phyloP scores from a whole-genome alignment of 2,888 invertebrate species.

The Dryococelus australis region DNA sequence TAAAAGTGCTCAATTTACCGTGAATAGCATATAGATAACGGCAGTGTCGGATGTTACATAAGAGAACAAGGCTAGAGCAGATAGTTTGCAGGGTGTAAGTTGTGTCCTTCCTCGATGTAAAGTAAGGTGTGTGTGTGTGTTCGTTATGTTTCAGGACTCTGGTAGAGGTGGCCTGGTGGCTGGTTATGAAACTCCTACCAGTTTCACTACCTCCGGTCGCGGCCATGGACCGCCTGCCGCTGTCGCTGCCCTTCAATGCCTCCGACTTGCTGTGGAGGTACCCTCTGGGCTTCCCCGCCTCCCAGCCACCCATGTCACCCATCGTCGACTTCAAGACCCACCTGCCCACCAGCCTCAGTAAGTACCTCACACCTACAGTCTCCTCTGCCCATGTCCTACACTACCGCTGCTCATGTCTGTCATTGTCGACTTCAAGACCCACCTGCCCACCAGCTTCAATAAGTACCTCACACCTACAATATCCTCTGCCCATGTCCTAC shows the following conservation, averaged over 20 bases:
- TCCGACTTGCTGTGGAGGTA: slow-evolving; percentile 88
- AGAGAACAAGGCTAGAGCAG: too few species aligned
- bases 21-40: too few species aligned
- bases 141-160: slow-evolving; percentile 31
- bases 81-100: too few species aligned
- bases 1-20: too few species aligned
- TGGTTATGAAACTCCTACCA: slow-evolving; percentile 65
- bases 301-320: slow-evolving; percentile 52
- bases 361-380: slow-evolving; percentile 41
- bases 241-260: slow-evolving; percentile 80
- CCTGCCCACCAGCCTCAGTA: slow-evolving; percentile 76
- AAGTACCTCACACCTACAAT: slow-evolving; percentile 44
- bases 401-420: slow-evolving; percentile 51
- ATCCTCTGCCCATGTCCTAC: not conserved
- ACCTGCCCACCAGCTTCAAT: slow-evolving; percentile 81
- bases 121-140: not conserved
- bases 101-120: too few species aligned
- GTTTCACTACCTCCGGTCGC: slow-evolving; percentile 71
- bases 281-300: slow-evolving; percentile 64
- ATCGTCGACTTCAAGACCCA: slow-evolving; percentile 87
- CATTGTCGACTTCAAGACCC: slow-evolving; percentile 84
- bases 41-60: too few species aligned
- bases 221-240: slow-evolving; percentile 77
- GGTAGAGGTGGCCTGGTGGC: not conserved
- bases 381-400: not conserved